phyloP scores from a whole-genome alignment of 2,888 invertebrate genomes.

The Ochropacha duplaris region DNA sequence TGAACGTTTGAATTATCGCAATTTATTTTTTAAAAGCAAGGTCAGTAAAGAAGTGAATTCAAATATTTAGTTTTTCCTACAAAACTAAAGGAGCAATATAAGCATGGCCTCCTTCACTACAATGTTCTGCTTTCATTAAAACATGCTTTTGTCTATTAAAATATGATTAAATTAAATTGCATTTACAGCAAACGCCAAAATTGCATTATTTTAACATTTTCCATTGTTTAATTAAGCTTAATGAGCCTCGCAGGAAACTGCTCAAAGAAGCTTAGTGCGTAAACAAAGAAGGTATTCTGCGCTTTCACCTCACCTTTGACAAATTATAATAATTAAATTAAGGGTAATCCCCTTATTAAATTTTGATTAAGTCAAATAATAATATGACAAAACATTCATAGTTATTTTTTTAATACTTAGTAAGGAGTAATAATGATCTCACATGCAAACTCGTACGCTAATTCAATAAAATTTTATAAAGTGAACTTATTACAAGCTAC shows the following conservation, averaged over 20 bases:
- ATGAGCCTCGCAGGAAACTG: neutral
- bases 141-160: neutral
- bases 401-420: too few species aligned
- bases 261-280: neutral
- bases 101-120: neutral
- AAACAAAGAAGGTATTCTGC: slow-evolving; percentile 12
- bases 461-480: too few species aligned
- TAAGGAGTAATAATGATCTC: too few species aligned
- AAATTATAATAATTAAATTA: slow-evolving; percentile 33
- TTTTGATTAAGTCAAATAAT: slow-evolving; percentile 1
- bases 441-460: too few species aligned
- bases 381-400: neutral
- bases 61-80: neutral
- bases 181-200: neutral
- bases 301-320: slow-evolving; percentile 20
- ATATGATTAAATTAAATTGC: neutral
- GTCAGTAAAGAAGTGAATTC: too few species aligned
- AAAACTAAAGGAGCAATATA: neutral
- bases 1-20: too few species aligned
- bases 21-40: too few species aligned
- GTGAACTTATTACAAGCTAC: too few species aligned
- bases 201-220: neutral
- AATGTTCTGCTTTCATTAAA: neutral
- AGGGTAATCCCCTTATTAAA: slow-evolving; percentile 20
- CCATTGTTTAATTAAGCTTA: slow-evolving; percentile 2